Evolutionary conservation across 2,797 vertebrate genomes (phyloP), one percentile per base, ranked within the genome.

Genomic region (Miichthys miiuy): DNA sequence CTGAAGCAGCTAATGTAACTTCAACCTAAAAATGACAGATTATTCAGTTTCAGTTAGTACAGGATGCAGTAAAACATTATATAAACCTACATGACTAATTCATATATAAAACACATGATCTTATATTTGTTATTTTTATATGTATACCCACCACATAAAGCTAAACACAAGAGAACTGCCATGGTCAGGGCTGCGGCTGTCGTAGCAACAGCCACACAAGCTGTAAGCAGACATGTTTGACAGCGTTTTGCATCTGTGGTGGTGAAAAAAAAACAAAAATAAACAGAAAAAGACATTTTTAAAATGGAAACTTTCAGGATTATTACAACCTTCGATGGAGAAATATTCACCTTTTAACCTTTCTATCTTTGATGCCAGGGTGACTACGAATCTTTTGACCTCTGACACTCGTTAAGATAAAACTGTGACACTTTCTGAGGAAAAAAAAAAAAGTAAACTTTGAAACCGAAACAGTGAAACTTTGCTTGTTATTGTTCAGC

Each of bases 101-200:
- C 2, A 30, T 34, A 21, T 2, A 2, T 34, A 10, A 54, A 46
- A 52, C 18, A 5, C 17, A 18, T 50, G 0, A 6, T 57, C 2
- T 69, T 8, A 6, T 11, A 46, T 30, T 63, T 5, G 16, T 38
- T 14, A 7, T 21, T 60, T 60, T 60, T 21, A 8, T 12, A 44
- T 30, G 50, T 6, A 13, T 30, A 73, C 83, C 86, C 69, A 88
- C 86, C 73, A 52, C 51, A 62, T 46, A 72, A 44, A 1, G 75
- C 0, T 6, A 65, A 38, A 55, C 13, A 25, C 38, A 81, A 48
- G 16, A 77, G 0, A 25, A 86, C 27, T 41, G 50, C 81, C 0
- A 18, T 14, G 7, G 83, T 2, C 5, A 89, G 10, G 10, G 68
- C 18, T 27, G 23, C 0, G 5, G 69, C 44, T 66, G 42, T 20